phyloP scores from a whole-genome alignment of 2,888 invertebrate genomes.

The Metacarcinus magister region DNA sequence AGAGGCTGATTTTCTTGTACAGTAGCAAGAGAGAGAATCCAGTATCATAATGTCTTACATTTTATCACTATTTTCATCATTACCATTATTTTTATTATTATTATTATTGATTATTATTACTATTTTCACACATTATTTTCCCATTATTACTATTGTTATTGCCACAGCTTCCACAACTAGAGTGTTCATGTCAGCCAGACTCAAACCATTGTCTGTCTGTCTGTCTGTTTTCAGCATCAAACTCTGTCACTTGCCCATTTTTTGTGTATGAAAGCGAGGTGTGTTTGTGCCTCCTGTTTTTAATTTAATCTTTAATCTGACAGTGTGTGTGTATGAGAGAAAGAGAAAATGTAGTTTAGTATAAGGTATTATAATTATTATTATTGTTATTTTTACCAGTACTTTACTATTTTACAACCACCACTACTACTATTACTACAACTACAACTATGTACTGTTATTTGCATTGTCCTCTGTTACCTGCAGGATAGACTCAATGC shows the following conservation, averaged over 20 bases:
- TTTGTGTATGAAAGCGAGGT: background rate
- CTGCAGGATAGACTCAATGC: background rate
- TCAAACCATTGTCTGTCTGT: background rate
- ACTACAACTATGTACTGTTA: slow-evolving; percentile 1
- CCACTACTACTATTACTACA: background rate
- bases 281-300: background rate
- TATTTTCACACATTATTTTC: background rate
- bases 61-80: background rate
- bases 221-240: background rate
- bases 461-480: background rate
- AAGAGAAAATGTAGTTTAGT: background rate
- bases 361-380: slow-evolving; percentile 37
- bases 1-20: slow-evolving; percentile 39
- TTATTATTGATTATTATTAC: background rate
- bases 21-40: background rate
- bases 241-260: background rate
- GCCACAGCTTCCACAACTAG: background rate
- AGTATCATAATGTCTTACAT: background rate
- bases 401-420: background rate
- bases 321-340: background rate
- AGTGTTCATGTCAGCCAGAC: background rate
- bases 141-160: background rate
- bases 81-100: background rate
- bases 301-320: too few relatives aligned
- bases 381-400: slow-evolving; percentile 4